Conservation (phyloP, 2,113 vertebrate genomes). For the Clarias macrocephalus region DNA sequence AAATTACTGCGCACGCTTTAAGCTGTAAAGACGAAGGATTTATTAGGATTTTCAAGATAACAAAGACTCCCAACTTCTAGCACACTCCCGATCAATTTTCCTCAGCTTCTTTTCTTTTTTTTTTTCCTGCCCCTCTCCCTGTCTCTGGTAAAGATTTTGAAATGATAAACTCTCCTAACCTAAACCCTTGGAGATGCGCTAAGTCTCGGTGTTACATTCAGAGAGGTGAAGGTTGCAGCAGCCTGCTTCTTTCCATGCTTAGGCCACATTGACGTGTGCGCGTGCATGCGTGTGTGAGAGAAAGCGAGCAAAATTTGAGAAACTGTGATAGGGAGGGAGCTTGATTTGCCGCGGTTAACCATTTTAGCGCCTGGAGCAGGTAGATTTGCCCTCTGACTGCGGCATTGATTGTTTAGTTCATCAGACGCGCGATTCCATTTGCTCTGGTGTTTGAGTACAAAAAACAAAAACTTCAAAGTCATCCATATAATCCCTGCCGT, state of each 20-base stretch:
- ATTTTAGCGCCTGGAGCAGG: conserved; percentile 73
- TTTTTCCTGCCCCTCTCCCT: conserved; percentile 54
- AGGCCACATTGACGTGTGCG: conserved; percentile 64
- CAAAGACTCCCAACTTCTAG: conserved; percentile 96
- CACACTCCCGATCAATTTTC: conserved; percentile 95
- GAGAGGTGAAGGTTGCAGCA: conserved; percentile 78
- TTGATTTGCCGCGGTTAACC: conserved; percentile 71
- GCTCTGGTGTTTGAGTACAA: conserved; percentile 62
- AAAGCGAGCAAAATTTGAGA: conserved; percentile 42
- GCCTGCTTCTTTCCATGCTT: conserved; percentile 69
- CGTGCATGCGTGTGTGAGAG: conserved; percentile 35
- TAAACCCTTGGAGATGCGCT: conserved; percentile 80
- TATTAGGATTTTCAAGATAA: conserved; percentile 97
- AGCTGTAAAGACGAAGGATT: conserved; percentile 99
- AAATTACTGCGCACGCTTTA: conserved; percentile 91
- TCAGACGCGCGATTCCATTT: conserved; percentile 70
- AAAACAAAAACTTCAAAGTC: conserved; percentile 70
- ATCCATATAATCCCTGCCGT: conserved; percentile 43
- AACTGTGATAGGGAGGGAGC: conserved; percentile 33
- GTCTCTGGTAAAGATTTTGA: conserved; percentile 88
- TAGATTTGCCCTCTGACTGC: conserved; percentile 65
- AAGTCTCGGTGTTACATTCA: conserved; percentile 80
- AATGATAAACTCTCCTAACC: conserved; percentile 83
- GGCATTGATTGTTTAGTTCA: conserved; percentile 72
- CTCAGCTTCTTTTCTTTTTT: conserved; percentile 64